These are phyloP conservation scores for Cervus canadensis DNA, from an alignment of 2,113 vertebrate species.

Conservation along the genomic window DNA sequence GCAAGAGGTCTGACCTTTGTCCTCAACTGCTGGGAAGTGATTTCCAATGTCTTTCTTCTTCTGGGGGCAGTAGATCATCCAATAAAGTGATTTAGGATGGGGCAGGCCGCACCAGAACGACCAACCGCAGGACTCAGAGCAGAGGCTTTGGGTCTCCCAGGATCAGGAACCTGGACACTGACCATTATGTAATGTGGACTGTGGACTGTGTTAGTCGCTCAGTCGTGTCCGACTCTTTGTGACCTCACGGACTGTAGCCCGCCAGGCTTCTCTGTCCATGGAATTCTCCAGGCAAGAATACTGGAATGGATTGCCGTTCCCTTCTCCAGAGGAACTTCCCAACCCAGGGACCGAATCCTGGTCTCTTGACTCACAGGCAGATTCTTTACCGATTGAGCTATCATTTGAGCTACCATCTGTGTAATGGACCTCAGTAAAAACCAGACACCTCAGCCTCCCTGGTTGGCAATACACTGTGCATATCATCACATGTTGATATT, in stretches of 20 bases:
- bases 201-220: background rate
- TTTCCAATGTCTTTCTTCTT: background rate
- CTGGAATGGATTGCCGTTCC: background rate
- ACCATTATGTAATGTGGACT: background rate
- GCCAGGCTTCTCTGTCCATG: background rate
- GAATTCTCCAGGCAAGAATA: background rate
- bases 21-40: background rate
- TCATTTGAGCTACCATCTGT: background rate
- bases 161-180: background rate
- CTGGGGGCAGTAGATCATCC: background rate
- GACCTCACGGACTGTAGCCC: background rate
- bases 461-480: background rate
- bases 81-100: background rate
- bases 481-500: background rate
- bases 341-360: background rate
- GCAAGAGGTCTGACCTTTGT: background rate
- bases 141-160: background rate
- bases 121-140: background rate
- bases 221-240: fast-evolving
- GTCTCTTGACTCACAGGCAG: background rate
- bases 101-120: background rate
- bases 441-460: background rate
- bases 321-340: background rate
- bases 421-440: background rate
- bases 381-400: background rate